A percentile compares a stretch with the other conserved stretches of the same genome.
These are phyloP conservation scores for Galendromus occidentalis DNA, from an alignment of 1,140 invertebrate species.

Conservation along the genomic window DNA sequence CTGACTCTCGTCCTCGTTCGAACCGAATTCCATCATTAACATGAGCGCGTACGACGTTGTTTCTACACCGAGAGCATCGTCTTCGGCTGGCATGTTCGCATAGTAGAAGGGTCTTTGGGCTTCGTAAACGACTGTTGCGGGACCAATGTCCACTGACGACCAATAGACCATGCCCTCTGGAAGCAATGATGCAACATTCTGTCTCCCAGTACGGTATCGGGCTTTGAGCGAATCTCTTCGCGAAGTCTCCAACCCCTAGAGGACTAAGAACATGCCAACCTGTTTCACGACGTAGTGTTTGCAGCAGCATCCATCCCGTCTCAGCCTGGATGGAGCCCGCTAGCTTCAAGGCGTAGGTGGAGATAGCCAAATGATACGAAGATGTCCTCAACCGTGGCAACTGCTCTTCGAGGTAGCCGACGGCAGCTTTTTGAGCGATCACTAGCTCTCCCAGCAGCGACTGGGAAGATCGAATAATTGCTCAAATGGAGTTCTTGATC, in stretches of 20 bases:
- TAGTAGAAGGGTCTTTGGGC: constrained; percentile 33
- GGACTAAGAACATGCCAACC: constrained; percentile 19
- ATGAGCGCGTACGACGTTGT: constrained; percentile 39
- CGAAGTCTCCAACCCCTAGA: background rate
- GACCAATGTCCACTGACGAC: constrained; percentile 25
- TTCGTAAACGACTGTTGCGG: constrained; percentile 28
- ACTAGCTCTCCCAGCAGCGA: constrained; percentile 18
- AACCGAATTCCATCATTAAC: constrained; percentile 31
- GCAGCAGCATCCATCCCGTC: constrained; percentile 26
- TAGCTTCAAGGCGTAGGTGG: constrained; percentile 32
- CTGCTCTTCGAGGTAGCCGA: constrained; percentile 28
- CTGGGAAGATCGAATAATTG: background rate
- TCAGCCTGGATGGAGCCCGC: constrained; percentile 28
- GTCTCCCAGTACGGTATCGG: background rate
- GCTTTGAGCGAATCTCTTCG: background rate
- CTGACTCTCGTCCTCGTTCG: constrained; percentile 24
- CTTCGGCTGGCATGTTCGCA: constrained; percentile 27
- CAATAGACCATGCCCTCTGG: constrained; percentile 34
- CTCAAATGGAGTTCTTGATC: background rate
- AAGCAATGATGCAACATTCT: background rate
- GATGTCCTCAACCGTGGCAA: constrained; percentile 26
- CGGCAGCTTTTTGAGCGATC: constrained; percentile 24
- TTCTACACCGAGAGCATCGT: constrained; percentile 33
- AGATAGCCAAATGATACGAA: constrained; percentile 33
- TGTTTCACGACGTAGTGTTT: constrained; percentile 23